phyloP scores from a whole-genome alignment of 2,113 vertebrate species.

The Illadopsis cleaveri region DNA sequence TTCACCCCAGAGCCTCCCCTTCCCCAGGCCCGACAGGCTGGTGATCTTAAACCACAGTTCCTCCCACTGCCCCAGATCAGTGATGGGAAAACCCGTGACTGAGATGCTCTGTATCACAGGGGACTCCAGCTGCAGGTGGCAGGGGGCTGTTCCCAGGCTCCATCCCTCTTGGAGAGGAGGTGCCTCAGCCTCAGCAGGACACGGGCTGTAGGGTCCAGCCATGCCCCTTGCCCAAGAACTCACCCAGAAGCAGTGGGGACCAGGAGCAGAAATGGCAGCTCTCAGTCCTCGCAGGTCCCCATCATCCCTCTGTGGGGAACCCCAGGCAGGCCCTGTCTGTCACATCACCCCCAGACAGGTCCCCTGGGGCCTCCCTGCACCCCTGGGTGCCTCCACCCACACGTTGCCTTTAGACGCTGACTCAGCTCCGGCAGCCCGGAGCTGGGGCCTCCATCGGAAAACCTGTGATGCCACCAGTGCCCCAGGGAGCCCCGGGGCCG shows the following conservation, averaged over 20 bases:
- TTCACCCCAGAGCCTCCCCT: neutral
- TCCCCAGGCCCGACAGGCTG: neutral
- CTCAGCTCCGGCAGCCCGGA: neutral
- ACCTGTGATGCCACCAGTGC: neutral
- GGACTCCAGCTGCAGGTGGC: neutral
- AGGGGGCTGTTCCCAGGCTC: neutral
- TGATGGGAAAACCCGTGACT: neutral
- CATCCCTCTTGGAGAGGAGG: neutral
- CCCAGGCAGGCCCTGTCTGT: neutral
- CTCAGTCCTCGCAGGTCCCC: fast-evolving
- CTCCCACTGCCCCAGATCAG: neutral
- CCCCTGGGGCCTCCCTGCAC: neutral
- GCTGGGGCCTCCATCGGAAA: neutral
- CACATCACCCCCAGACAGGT: neutral
- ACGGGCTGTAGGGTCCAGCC: neutral
- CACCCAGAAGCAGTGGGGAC: fast-evolving
- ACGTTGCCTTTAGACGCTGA: neutral
- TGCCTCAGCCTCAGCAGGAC: neutral
- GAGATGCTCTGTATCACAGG: neutral
- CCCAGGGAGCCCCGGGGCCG: neutral
- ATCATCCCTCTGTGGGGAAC: fast-evolving
- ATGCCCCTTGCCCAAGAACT: neutral
- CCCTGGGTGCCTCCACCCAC: neutral
- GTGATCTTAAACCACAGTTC: neutral
- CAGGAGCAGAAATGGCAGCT: neutral